phyloP scores from a whole-genome alignment of 2,113 vertebrate species.

The Accipiter virgatus region DNA sequence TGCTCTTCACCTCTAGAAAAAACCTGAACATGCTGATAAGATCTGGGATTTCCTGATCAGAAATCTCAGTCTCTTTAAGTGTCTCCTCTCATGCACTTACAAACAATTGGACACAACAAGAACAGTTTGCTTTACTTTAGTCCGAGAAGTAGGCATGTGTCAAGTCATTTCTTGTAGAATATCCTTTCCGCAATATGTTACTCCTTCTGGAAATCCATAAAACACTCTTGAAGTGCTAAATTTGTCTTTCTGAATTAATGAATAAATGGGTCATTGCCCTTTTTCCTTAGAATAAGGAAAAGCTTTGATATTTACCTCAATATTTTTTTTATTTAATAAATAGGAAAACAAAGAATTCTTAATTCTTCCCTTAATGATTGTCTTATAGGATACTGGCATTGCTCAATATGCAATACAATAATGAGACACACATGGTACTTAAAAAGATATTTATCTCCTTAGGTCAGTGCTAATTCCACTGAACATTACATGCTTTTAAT shows the following conservation, averaged over 20 bases:
- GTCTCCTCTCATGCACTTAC: neutral
- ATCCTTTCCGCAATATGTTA: neutral
- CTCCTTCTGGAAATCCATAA: neutral
- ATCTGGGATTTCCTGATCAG: neutral
- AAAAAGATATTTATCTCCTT: neutral
- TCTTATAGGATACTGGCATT: neutral
- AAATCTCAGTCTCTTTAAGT: neutral
- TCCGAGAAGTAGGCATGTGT: neutral
- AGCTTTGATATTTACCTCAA: neutral
- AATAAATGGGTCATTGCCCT: neutral
- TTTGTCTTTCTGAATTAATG: neutral
- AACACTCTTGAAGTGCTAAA: neutral
- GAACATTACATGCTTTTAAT: neutral
- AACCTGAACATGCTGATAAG: neutral
- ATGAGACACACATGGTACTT: neutral
- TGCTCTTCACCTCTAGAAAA: neutral
- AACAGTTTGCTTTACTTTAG: neutral
- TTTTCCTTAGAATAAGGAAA: neutral
- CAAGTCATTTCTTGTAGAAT: neutral
- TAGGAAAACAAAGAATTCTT: neutral
- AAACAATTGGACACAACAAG: neutral
- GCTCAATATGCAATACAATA: neutral
- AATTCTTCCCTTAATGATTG: neutral
- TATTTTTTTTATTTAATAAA: neutral
- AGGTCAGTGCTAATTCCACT: neutral